Conservation (phyloP, 2,888 invertebrate genomes). For the Drosophila aldrichi region DNA sequence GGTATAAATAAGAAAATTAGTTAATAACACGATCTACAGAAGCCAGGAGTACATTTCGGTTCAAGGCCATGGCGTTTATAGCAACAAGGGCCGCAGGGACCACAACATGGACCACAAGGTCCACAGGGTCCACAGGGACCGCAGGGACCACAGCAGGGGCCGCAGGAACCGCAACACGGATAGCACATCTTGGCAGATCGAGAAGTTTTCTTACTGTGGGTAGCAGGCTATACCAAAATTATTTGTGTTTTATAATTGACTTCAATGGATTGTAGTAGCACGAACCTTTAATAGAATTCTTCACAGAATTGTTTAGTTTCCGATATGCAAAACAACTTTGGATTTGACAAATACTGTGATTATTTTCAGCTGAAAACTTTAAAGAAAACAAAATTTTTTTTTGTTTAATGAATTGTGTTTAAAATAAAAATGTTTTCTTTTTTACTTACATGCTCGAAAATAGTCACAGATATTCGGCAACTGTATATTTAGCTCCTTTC, state of each 20-base stretch:
- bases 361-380: constrained; percentile 19
- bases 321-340: not conserved
- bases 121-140: not conserved
- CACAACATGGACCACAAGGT: constrained; percentile 6
- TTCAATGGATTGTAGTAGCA: not conserved
- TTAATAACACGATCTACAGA: constrained; percentile 9
- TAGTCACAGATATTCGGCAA: constrained; percentile 7
- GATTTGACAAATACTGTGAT: constrained; percentile 12
- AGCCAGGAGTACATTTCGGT: constrained; percentile 4
- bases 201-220: not conserved
- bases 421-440: not conserved
- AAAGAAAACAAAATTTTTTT: not conserved
- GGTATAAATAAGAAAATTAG: not conserved
- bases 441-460: constrained; percentile 22
- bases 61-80: constrained; percentile 6
- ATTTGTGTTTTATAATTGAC: not conserved
- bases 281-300: not conserved
- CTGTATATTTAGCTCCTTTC: not conserved
- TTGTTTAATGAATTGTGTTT: not conserved
- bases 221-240: too few species aligned
- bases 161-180: constrained; percentile 3
- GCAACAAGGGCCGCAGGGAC: not conserved
- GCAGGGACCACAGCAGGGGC: constrained; percentile 5
- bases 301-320: not conserved
- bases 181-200: constrained; percentile 6